These are phyloP conservation scores for Antigone vipio DNA, from an alignment of 2,113 vertebrate genomes.

Conservation along the genomic window DNA sequence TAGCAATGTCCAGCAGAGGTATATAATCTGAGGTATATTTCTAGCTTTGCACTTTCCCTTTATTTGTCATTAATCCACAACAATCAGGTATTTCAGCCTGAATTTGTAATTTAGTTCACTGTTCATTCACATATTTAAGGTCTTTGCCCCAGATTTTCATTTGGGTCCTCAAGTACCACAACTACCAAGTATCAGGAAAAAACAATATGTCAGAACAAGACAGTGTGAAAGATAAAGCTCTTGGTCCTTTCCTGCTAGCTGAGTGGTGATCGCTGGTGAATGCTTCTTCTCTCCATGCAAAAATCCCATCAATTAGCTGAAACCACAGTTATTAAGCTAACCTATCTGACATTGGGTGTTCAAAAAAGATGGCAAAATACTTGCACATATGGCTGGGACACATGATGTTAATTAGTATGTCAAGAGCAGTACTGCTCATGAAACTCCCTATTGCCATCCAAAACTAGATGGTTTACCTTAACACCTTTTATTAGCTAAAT, in stretches of 20 bases:
- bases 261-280: background rate
- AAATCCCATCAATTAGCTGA: background rate
- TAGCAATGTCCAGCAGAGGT: background rate
- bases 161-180: background rate
- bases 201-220: background rate
- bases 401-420: background rate
- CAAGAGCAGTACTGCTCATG: background rate
- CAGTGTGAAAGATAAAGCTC: background rate
- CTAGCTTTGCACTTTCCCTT: background rate
- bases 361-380: background rate
- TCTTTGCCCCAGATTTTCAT: background rate
- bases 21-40: background rate
- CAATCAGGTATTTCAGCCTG: background rate
- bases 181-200: background rate
- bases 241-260: background rate
- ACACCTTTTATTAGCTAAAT: background rate
- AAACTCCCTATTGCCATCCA: background rate
- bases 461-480: background rate
- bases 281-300: background rate
- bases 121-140: background rate
- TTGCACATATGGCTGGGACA: background rate
- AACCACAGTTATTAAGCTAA: background rate
- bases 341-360: background rate
- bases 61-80: background rate
- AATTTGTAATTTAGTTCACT: background rate